Conservation (phyloP, 2,888 invertebrate species). For the Agrotis exclamationis region DNA sequence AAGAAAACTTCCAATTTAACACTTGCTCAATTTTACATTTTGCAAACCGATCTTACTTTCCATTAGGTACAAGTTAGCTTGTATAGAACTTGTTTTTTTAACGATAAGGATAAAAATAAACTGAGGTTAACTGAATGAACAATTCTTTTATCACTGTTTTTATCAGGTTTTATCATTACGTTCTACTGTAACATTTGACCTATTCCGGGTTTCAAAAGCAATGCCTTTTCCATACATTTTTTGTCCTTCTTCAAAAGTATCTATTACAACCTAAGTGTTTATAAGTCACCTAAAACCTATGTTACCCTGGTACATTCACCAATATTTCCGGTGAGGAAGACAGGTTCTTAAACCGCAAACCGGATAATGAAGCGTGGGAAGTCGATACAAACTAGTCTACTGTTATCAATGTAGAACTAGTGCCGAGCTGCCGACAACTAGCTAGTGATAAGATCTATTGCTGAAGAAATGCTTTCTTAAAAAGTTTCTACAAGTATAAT, state of each 20-base stretch:
- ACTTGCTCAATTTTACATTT: neutral
- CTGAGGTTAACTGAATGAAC: constrained; percentile 1
- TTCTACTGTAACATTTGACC: constrained; percentile 3
- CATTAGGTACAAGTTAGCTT: neutral
- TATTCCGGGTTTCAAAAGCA: constrained; percentile 6
- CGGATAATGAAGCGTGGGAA: constrained; percentile 20
- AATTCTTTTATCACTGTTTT: constrained; percentile 9
- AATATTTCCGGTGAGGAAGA: constrained; percentile 22
- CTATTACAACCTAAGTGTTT: neutral
- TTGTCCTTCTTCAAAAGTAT: neutral
- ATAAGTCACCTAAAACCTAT: neutral
- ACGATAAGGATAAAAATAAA: neutral
- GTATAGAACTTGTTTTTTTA: neutral
- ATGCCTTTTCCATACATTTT: neutral
- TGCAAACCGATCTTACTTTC: neutral
- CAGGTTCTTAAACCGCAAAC: constrained; percentile 29
- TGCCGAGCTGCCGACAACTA: neutral
- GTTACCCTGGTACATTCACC: neutral
- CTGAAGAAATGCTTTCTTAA: neutral
- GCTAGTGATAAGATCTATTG: neutral
- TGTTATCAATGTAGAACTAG: neutral
- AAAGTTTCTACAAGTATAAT: neutral
- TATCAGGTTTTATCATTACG: constrained; percentile 20
- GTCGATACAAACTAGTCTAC: neutral
- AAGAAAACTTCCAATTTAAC: neutral